Evolutionary conservation across 2,797 vertebrate species (phyloP), one percentile per base, ranked within the genome.

Genomic region (Remorina albescens): DNA sequence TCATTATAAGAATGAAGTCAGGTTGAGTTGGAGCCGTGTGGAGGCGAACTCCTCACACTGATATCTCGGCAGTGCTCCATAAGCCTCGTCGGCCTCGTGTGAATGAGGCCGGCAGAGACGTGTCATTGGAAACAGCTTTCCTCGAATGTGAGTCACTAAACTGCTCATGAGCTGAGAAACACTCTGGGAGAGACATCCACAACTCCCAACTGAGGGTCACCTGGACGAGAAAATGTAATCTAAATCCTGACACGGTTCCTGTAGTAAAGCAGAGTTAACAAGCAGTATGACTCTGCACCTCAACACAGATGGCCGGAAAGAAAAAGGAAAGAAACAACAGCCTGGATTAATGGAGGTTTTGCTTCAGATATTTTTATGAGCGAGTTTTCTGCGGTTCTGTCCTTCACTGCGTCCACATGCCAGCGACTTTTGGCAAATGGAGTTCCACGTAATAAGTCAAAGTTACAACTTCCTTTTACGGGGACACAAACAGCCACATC

Each of bases 101-200:
- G 78, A 86, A 90, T 86, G 81, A 87, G 83, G n/a, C n/a, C n/a
- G 42, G 8, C 67, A 55, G 44, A 53, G 30, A 19, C 76, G 70
- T 59, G 59, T 71, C 67, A 5, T n/a, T 41, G 57, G 71, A 82
- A 87, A 88, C 89, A 86, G 83, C 84, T 86, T 68, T 82, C 76
- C 75, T 74, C 70, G 72, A 87, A n/a, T n/a, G 82, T 72, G 63
- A 82, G 76, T 76, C 67, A 67, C 74, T 74, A 81, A 88, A 87
- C 86, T 76, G 67, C 79, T 68, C 36, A 8, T 55, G 79, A 85
- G 78, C 81, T 76, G 78, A n/a, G n/a, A n/a, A 37, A 16, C 0
- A 47, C 59, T 59, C 8, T 18, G 30, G 4, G 50, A 76, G 76
- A 75, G 46, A 61, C 59, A 58, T 56, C 51, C 66, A 44, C n/a